Percentiles rank a stretch among this genome's conserved stretches.
phyloP scores from a whole-genome alignment of 1,140 invertebrate genomes.

The Drosophila bocqueti region DNA sequence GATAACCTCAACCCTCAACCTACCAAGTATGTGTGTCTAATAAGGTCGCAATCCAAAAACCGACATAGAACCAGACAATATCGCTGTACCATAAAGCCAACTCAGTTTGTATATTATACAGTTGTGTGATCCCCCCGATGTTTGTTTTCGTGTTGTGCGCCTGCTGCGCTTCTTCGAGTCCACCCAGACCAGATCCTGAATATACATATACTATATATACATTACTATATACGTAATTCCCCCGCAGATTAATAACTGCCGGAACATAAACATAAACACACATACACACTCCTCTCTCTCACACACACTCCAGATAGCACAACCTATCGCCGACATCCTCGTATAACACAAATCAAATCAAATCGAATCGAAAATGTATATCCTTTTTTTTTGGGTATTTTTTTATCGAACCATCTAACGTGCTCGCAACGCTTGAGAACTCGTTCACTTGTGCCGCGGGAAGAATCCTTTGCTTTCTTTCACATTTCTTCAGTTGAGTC shows the following conservation, averaged over 20 bases:
- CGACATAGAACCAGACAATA: constrained; percentile 52
- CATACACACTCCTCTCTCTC: background rate
- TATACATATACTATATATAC: constrained; percentile 8
- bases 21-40: constrained; percentile 41
- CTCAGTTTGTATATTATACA: constrained; percentile 60
- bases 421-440: constrained; percentile 51
- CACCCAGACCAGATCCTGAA: constrained; percentile 45
- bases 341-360: constrained; percentile 33
- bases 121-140: constrained; percentile 43
- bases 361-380: constrained; percentile 47
- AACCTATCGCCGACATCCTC: constrained; percentile 20
- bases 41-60: constrained; percentile 41
- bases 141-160: constrained; percentile 54
- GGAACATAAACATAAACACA: constrained; percentile 31
- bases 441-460: constrained; percentile 50
- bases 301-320: constrained; percentile 12
- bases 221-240: background rate
- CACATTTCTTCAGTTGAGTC: constrained; percentile 55
- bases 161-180: constrained; percentile 55
- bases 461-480: constrained; percentile 55
- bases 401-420: constrained; percentile 47
- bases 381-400: constrained; percentile 34
- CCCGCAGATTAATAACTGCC: constrained; percentile 31
- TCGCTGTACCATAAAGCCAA: constrained; percentile 65
- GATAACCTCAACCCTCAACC: constrained; percentile 34